A percentile compares a stretch with the other conserved stretches of the same genome.
Conservation (phyloP, 2,797 vertebrate species). For the Bradypodion ventrale region DNA sequence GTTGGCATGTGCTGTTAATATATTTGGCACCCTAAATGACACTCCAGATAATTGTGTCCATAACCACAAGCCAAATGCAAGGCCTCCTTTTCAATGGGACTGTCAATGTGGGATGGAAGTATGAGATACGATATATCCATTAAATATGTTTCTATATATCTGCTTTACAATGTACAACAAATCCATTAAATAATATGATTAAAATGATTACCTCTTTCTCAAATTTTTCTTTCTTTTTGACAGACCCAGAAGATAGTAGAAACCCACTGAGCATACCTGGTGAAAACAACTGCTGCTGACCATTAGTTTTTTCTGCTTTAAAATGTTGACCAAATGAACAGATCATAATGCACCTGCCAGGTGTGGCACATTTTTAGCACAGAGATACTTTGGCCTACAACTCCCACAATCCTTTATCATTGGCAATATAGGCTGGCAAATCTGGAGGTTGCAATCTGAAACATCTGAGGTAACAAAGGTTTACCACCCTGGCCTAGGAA, state of each 20-base stretch:
- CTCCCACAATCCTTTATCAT: no score
- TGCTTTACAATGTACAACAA: background rate
- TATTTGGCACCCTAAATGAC: conserved; percentile 53
- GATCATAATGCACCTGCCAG: background rate
- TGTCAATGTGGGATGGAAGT: background rate
- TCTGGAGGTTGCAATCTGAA: no score
- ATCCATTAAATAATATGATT: background rate
- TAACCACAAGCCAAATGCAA: conserved; percentile 42
- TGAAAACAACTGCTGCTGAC: background rate
- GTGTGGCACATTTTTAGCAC: no score
- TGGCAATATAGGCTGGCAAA: no score
- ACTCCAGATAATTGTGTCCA: conserved; percentile 50
- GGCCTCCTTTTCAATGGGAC: conserved; percentile 34
- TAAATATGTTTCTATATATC: no score
- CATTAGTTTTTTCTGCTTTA: background rate
- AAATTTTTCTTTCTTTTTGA: background rate
- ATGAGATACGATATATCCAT: no score
- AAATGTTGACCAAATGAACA: background rate
- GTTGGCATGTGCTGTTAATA: conserved; percentile 51
- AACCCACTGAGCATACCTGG: background rate
- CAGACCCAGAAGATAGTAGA: background rate
- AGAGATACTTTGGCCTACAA: no score
- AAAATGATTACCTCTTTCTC: background rate
- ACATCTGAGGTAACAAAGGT: no score
- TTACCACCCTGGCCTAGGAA: background rate